Percentiles rank a stretch among this genome's conserved stretches.
phyloP scores from a whole-genome alignment of 2,113 vertebrate species.

The Sebastes schlegelii region DNA sequence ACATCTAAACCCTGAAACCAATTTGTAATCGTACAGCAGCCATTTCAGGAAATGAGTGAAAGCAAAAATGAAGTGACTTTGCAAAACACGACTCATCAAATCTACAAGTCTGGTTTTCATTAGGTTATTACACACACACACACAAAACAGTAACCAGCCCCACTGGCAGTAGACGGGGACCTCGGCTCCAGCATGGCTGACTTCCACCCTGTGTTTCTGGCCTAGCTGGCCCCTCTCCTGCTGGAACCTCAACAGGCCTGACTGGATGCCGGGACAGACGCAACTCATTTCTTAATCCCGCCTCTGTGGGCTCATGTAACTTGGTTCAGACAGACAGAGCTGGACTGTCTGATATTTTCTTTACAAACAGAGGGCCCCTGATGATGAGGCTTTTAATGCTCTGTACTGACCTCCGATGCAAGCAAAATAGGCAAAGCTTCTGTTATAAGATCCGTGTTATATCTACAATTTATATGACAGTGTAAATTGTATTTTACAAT shows the following conservation, averaged over 20 bases:
- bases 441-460: not conserved
- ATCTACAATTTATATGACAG: not conserved
- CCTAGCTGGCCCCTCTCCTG: constrained; percentile 36
- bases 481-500: not conserved
- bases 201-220: constrained; percentile 38
- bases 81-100: not conserved
- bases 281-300: constrained; percentile 45
- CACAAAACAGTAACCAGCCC: not conserved
- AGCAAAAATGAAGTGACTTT: not conserved
- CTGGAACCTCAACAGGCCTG: constrained; percentile 54
- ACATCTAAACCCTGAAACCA: not conserved
- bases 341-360: not conserved
- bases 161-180: constrained; percentile 15
- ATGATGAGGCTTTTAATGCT: not conserved
- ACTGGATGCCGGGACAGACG: constrained; percentile 33
- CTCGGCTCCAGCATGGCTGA: constrained; percentile 22
- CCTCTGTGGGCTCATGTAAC: constrained; percentile 23
- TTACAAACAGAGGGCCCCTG: not conserved
- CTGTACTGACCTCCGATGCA: not conserved
- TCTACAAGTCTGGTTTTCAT: not conserved
- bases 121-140: not conserved
- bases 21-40: not conserved
- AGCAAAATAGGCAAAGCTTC: not conserved
- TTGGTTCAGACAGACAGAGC: constrained; percentile 34
- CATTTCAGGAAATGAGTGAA: not conserved